phyloP scores from a whole-genome alignment of 2,888 invertebrate genomes.

The Drosophila cognata region DNA sequence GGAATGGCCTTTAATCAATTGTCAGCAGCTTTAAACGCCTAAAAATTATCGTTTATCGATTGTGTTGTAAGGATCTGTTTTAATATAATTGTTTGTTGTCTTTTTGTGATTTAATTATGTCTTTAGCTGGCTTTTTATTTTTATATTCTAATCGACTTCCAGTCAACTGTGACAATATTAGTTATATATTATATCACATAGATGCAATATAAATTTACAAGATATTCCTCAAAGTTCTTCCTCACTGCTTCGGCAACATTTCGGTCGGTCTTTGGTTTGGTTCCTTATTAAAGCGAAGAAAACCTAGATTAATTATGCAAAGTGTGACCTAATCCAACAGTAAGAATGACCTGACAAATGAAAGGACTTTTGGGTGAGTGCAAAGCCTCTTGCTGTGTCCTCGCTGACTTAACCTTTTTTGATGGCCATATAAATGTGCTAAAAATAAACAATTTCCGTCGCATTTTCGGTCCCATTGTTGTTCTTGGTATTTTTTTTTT shows the following conservation, averaged over 20 bases:
- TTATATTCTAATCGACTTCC: neutral
- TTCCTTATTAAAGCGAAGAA: constrained; percentile 17
- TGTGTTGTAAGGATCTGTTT: neutral
- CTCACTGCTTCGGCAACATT: neutral
- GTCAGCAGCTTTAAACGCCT: neutral
- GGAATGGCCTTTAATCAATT: neutral
- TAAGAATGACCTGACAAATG: constrained; percentile 39
- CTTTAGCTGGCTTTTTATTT: neutral
- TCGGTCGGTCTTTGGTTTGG: neutral
- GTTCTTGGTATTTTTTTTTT: constrained; percentile 20
- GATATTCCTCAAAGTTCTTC: neutral
- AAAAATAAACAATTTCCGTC: constrained; percentile 76
- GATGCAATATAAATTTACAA: neutral
- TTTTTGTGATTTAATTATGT: neutral
- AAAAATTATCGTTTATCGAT: constrained; percentile 1
- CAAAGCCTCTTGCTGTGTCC: neutral
- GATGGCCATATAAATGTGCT: constrained; percentile 77
- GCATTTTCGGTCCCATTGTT: constrained; percentile 37
- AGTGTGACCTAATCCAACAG: constrained; percentile 73
- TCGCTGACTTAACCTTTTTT: constrained; percentile 69
- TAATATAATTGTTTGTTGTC: neutral
- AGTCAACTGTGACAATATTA: neutral
- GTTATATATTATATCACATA: neutral
- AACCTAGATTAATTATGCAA: constrained; percentile 73
- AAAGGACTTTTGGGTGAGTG: constrained; percentile 37